These are phyloP conservation scores for Mastigias papua DNA, from an alignment of 30 jellyfish, hydroid and myxozoan species.

Conservation along the genomic window DNA sequence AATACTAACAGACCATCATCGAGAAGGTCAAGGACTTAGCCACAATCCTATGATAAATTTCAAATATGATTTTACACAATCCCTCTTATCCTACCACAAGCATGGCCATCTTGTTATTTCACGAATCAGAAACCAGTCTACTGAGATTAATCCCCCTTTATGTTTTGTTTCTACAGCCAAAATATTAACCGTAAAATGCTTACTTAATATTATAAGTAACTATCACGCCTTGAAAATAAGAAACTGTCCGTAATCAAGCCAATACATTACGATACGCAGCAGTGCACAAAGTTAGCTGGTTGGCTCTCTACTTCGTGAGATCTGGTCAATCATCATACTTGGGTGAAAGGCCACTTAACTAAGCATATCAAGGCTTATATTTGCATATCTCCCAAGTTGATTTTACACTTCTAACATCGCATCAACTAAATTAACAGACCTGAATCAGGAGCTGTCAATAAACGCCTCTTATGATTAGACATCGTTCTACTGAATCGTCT, in stretches of 20 bases:
- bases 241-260: not conserved
- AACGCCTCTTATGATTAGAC: no score
- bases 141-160: constrained; percentile 10
- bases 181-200: not conserved
- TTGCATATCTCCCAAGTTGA: no score
- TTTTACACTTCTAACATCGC: no score
- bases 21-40: constrained; percentile 28
- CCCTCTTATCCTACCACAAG: constrained; percentile 32
- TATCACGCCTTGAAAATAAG: not conserved
- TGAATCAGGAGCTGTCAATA: no score
- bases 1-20: constrained; percentile 43
- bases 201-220: not conserved
- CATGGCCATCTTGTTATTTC: constrained; percentile 12
- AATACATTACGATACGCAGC: no score
- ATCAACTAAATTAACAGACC: no score
- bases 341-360: no score
- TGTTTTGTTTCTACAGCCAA: constrained; percentile 15
- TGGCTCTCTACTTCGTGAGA: no score
- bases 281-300: no score
- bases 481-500: no score
- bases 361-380: no score
- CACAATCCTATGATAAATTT: constrained; percentile 39
- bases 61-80: constrained; percentile 2
- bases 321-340: no score
- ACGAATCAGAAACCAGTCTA: constrained; percentile 33